Evolutionary conservation across 2,888 invertebrate species (phyloP).

Genomic region (Tipula vernalis): DNA sequence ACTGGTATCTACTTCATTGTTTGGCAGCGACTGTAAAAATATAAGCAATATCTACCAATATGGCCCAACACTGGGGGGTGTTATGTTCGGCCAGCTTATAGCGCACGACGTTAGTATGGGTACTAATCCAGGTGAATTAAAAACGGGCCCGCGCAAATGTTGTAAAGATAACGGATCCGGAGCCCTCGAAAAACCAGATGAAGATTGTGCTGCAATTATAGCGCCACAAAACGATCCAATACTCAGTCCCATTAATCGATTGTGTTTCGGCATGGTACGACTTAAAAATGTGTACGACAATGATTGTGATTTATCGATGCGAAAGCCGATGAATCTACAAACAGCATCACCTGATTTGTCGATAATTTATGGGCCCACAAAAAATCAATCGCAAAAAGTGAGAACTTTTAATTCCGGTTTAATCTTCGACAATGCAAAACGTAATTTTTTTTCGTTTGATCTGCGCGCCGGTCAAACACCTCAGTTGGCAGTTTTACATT

Average conservation of each 20-base stretch:
- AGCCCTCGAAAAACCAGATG: background rate
- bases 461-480: slow-evolving; percentile 42
- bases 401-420: background rate
- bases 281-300: slow-evolving; percentile 22
- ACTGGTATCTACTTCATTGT: background rate
- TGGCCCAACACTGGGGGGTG: background rate
- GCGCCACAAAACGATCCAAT: background rate
- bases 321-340: slow-evolving; percentile 36
- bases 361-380: background rate
- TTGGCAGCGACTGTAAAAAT: background rate
- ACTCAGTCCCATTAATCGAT: background rate
- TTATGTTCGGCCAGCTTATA: background rate
- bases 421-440: background rate
- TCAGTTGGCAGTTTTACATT: slow-evolving; percentile 40
- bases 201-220: background rate
- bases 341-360: background rate
- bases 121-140: background rate
- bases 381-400: background rate
- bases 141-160: background rate
- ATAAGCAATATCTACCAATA: slow-evolving; percentile 15
- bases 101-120: background rate
- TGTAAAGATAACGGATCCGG: background rate
- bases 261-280: background rate
- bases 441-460: slow-evolving; percentile 34
- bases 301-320: slow-evolving; percentile 43